Base-by-base conservation (phyloP, 2,113 vertebrate genomes). In the Xiphorhynchus elegans region DNA sequence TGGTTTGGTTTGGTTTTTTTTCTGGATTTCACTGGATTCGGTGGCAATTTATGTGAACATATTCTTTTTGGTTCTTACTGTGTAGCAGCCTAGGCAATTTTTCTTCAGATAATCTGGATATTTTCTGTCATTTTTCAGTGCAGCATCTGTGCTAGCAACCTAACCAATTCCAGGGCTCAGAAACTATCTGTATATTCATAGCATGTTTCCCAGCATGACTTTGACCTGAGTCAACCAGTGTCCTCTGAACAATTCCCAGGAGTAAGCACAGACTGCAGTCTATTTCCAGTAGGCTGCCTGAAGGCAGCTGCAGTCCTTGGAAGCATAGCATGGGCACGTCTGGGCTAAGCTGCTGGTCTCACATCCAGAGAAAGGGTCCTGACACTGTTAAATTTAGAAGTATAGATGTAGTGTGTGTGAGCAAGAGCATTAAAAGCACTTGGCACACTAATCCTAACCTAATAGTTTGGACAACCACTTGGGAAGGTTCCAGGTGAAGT, bases 301-400 rank as follows among this genome's bases (percentile, higher is more conserved):
- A 59, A 94, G 63, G 83, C 75, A 90, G 35, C 72, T 92, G 23
- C 42, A 11, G 19, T 75, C 66, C 93, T 90, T 90, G 80, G 89
- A 88, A 89, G 76, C 60, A 46, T 13, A 81, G 20, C 24, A 47
- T 13, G 42, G 68, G 50, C 59, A 70, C 0, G 17, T 74, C 76
- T 93, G 63, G 79, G 68, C 73, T 39, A 42, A 33, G 55, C 20
- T 63, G 47, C 55, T 78, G 42, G 20, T 81, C 69, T 91, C 39
- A 47, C 56, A 55, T 64, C 73, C 94, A 95, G n/a, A 70, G 46
- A 70, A 77, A 70, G 39, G 47, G 80, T 92, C 84, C 39, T 84
- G 80, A 89, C 89, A 74, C 46, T 67, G 79, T 90, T 95, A 95
- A 90, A 90, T 95, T 87, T 87, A 95, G 77, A 40, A 37, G 18